Base-by-base conservation (phyloP, 2,888 invertebrate genomes). In the Xestia c-nigrum region DNA sequence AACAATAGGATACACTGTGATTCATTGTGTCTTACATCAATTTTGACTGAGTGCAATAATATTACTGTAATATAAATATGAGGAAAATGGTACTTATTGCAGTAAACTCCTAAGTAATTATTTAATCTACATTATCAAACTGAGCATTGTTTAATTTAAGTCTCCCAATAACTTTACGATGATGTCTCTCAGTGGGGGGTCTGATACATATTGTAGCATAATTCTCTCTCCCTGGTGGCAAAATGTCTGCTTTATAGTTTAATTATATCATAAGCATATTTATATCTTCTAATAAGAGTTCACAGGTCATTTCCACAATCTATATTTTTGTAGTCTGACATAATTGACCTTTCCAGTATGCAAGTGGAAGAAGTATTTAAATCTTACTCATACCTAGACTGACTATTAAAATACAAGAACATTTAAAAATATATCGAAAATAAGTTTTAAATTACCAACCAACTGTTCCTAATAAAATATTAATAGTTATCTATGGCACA, bases 1-100 rank as follows among this genome's bases (percentile, higher is more conserved):
- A 92, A 93, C 93, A 93, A 92, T 92, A 89, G 87, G 83, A 80
- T 85, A 82, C 80, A 81, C 89, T 87, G 88, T 84, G 90, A 82
- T 82, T 83, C 64, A 80, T 88, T 64, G 24, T 38, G 19, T 31
- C 43, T n/a, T 81, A 31, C 0, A 24, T 50, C 10, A 19, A 55
- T 38, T 75, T n/a, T 52, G n/a, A 40, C 14, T 55, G 24, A 31
- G 38, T 59, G 65, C 40, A 52, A 9, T 10, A 12, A 57, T 80
- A n/a, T 78, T 69, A 72, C 57, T 75, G 52, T 40, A 61, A 74
- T n/a, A 68, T 64, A n/a, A n/a, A n/a, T n/a, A 76, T 21, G 61
- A 66, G 72, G 70, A 72, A 79, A 74, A 76, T 64, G 50, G 38
- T 81, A 70, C 71, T 31, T 81, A 72, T 69, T 80, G 24, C 64